These are phyloP conservation scores for Acarapis woodi DNA, from an alignment of 1,140 invertebrate species.

Conservation along the genomic window DNA sequence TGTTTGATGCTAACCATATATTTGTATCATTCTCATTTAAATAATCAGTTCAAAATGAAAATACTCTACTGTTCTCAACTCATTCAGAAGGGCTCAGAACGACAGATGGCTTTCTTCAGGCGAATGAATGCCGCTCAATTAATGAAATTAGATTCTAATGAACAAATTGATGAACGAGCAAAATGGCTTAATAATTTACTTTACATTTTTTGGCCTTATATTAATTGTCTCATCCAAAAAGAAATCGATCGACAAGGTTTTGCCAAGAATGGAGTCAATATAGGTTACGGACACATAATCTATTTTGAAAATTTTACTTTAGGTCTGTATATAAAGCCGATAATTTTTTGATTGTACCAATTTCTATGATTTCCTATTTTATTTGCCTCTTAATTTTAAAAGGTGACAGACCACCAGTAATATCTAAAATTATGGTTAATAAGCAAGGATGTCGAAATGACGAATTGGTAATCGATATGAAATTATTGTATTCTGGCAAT, in stretches of 20 bases:
- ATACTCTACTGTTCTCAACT: too few species aligned
- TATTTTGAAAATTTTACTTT: constrained; percentile 2
- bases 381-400: too few species aligned
- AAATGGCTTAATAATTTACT: constrained; percentile 1
- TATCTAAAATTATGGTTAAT: not conserved
- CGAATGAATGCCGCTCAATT: not conserved
- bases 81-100: too few species aligned
- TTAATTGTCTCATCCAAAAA: not conserved
- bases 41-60: too few species aligned
- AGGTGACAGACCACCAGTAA: constrained; percentile 4
- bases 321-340: too few species aligned
- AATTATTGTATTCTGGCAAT: constrained; percentile 3
- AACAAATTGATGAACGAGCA: not conserved
- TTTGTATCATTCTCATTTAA: too few species aligned
- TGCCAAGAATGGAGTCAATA: not conserved
- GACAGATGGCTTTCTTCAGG: too few species aligned
- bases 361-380: too few species aligned
- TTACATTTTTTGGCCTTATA: constrained; percentile 1
- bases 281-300: not conserved
- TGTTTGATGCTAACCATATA: too few species aligned
- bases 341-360: too few species aligned
- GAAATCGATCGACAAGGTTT: constrained; percentile 1
- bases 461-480: constrained; percentile 1
- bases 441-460: not conserved
- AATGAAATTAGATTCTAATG: not conserved